Conservation (phyloP, 2,113 vertebrate species). For the Drymodes brunneopygia region DNA sequence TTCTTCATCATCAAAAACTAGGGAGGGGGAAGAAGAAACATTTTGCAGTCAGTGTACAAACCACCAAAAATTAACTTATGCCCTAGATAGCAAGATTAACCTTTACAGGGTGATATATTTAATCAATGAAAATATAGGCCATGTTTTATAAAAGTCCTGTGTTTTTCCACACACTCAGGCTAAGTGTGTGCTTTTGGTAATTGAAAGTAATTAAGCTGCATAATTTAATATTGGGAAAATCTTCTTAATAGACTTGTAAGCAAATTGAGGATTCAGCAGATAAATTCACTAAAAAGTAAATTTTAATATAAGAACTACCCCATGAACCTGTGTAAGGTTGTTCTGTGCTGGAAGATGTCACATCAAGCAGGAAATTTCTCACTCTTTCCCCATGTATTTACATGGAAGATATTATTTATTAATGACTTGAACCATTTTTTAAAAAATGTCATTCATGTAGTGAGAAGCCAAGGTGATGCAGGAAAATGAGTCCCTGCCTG, state of each 20-base stretch:
- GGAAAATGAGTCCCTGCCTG: neutral
- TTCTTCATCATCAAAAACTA: constrained; percentile 98
- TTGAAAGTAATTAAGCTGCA: neutral
- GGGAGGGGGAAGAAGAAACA: neutral
- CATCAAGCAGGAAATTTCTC: neutral
- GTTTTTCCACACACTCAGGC: neutral
- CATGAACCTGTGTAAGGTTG: neutral
- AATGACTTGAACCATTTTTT: neutral
- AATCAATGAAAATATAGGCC: neutral
- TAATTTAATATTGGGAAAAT: neutral
- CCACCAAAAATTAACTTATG: neutral
- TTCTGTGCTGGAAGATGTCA: neutral
- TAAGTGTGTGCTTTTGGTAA: neutral
- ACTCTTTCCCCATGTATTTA: neutral
- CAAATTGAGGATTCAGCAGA: neutral
- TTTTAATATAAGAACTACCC: neutral
- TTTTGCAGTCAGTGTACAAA: neutral
- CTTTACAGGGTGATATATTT: neutral
- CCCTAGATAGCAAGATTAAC: neutral
- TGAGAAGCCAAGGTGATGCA: neutral
- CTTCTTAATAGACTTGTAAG: neutral
- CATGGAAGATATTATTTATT: neutral
- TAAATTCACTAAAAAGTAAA: neutral
- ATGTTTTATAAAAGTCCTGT: neutral
- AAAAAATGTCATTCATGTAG: neutral